Conservation (phyloP, 2,113 vertebrate genomes). For the Cisticola juncidis region DNA sequence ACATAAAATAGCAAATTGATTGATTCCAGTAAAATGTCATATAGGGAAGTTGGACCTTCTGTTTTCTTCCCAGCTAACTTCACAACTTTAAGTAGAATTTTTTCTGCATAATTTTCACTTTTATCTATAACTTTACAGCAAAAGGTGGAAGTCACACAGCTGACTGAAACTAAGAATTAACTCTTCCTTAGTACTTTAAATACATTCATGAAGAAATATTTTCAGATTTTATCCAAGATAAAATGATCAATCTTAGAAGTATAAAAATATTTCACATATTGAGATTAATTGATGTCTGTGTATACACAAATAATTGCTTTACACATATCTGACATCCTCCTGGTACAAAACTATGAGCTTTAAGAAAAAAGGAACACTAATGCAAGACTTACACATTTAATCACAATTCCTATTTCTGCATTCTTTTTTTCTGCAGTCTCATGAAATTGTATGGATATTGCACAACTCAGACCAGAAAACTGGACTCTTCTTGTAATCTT, state of each 20-base stretch:
- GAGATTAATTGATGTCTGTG: not conserved
- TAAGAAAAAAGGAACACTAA: not conserved
- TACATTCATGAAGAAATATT: not conserved
- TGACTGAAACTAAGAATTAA: not conserved
- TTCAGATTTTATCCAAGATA: not conserved
- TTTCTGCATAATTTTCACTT: not conserved
- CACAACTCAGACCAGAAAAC: not conserved
- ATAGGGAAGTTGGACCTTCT: not conserved
- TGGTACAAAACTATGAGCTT: not conserved
- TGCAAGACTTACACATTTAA: not conserved
- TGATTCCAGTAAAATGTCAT: not conserved
- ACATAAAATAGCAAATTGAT: not conserved
- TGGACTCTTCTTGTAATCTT: not conserved
- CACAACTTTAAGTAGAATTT: not conserved
- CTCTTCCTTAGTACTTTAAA: not conserved
- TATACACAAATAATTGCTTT: not conserved
- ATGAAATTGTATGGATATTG: not conserved
- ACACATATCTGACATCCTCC: not conserved
- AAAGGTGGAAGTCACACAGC: not conserved
- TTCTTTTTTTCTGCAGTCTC: not conserved
- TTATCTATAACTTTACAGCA: not conserved
- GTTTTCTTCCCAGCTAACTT: not conserved
- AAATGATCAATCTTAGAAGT: not conserved
- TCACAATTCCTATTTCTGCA: not conserved
- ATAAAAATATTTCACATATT: not conserved